phyloP scores from a whole-genome alignment of 35 echinoderm and acorn worm species.

The Lytechinus variegatus region DNA sequence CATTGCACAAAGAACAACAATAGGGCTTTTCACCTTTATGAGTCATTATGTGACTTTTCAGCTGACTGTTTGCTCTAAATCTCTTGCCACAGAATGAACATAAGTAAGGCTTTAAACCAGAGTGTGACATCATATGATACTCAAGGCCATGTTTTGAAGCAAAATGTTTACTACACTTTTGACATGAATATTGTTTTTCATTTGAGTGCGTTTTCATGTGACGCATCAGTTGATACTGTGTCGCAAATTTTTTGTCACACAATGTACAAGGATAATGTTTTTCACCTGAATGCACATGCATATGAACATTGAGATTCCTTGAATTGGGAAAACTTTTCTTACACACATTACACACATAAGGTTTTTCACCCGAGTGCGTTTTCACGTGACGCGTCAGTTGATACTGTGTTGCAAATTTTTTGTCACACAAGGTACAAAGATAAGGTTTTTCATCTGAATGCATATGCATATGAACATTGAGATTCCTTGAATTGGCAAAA shows the following conservation, averaged over 20 bases:
- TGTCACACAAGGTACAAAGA: background rate
- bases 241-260: background rate
- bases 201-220: background rate
- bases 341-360: background rate
- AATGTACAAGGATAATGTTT: background rate
- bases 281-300: background rate
- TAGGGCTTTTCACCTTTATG: background rate
- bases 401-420: too few relatives aligned
- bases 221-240: background rate
- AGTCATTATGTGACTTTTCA: background rate
- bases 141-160: background rate
- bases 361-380: background rate
- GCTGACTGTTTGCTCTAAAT: background rate
- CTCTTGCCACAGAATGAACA: background rate
- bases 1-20: background rate
- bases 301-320: background rate
- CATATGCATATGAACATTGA: background rate
- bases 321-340: background rate
- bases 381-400: too few relatives aligned
- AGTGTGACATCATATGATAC: background rate
- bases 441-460: background rate
- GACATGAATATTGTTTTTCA: background rate
- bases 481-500: background rate
- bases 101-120: background rate
- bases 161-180: background rate